Evolutionary conservation across 2,888 invertebrate species (phyloP).

Genomic region (Leptinotarsa rubiginosa): DNA sequence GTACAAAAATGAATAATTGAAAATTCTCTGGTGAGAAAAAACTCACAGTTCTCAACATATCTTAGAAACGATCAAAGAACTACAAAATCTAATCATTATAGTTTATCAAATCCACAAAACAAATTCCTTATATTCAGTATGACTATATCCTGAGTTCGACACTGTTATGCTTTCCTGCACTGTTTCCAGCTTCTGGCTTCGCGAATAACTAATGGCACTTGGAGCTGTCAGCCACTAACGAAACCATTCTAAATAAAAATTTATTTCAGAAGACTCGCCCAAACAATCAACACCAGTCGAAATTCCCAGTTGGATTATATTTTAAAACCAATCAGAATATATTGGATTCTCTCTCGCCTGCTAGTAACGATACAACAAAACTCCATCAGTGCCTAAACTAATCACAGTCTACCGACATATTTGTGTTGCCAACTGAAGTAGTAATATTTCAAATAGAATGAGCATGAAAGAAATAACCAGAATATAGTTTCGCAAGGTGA

Average conservation of each 20-base stretch:
- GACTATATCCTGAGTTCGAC: too few relatives aligned
- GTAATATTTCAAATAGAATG: not conserved
- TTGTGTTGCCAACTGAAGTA: not conserved
- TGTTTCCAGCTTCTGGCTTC: not conserved
- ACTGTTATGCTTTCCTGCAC: too few relatives aligned
- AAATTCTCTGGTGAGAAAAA: too few relatives aligned
- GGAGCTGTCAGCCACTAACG: constrained; percentile 20
- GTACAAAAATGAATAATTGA: too few relatives aligned
- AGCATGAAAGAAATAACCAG: too few relatives aligned
- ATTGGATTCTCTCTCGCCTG: constrained; percentile 29
- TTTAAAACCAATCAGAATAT: constrained; percentile 43
- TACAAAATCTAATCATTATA: too few relatives aligned
- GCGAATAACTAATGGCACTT: constrained; percentile 13
- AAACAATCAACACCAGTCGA: constrained; percentile 21
- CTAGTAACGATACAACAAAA: constrained; percentile 52
- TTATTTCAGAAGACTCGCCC: constrained; percentile 10
- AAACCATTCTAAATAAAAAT: constrained; percentile 14
- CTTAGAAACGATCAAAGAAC: too few relatives aligned
- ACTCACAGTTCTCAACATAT: too few relatives aligned
- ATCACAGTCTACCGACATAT: constrained; percentile 49
- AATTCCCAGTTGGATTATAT: constrained; percentile 31
- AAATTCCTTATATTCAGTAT: too few relatives aligned
- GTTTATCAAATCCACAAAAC: too few relatives aligned
- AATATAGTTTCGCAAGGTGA: too few relatives aligned
- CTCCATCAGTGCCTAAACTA: constrained; percentile 55